Evolutionary conservation across 2,797 vertebrate species (phyloP).

Genomic region (Lepilemur septentrionalis): DNA sequence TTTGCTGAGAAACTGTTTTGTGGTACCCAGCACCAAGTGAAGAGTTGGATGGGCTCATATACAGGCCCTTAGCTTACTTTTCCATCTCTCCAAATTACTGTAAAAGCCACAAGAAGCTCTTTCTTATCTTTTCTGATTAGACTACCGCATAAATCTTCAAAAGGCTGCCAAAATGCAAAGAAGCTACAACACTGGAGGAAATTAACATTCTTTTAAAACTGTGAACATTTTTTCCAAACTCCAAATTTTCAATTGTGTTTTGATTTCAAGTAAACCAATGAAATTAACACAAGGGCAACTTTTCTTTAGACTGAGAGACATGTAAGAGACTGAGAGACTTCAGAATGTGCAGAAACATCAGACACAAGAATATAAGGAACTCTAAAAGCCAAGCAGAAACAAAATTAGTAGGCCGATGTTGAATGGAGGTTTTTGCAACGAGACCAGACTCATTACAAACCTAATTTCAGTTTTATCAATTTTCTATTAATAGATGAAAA

Average conservation of each 20-base stretch:
- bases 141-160: neutral
- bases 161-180: slow-evolving; percentile 17
- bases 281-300: neutral
- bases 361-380: neutral
- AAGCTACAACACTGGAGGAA: slow-evolving; percentile 1
- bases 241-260: slow-evolving; percentile 18
- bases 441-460: neutral
- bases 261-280: slow-evolving; percentile 7
- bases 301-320: neutral
- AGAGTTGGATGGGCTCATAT: neutral
- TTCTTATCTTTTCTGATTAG: neutral
- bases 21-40: neutral
- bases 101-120: neutral
- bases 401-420: neutral
- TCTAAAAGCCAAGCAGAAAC: neutral
- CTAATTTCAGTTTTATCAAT: neutral
- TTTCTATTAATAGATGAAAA: slow-evolving; percentile 34
- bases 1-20: neutral
- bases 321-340: neutral
- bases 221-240: neutral
- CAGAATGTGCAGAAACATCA: neutral
- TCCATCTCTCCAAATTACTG: neutral
- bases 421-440: neutral
- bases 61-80: neutral
- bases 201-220: neutral